Conservation (phyloP, 2,888 invertebrate genomes). For the Ceraclea dissimilis region DNA sequence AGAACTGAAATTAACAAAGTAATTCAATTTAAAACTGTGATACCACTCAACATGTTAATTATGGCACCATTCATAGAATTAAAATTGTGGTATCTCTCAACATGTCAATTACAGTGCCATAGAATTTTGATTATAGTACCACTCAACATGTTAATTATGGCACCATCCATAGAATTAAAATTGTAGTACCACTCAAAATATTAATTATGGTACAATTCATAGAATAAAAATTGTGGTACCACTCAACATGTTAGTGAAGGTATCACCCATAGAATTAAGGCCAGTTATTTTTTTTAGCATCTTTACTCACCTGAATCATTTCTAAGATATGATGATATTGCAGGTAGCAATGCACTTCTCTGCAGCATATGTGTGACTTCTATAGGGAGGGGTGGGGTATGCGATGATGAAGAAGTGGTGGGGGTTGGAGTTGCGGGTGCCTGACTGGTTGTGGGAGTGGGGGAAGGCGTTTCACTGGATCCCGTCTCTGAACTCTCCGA, state of each 20-base stretch:
- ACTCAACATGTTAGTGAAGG: no score
- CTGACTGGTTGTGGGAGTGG: slow-evolving; percentile 28
- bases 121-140: not conserved
- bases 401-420: slow-evolving; percentile 24
- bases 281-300: no score
- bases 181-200: no score
- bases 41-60: no score
- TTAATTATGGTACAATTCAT: no score
- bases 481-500: slow-evolving; percentile 38
- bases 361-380: slow-evolving; percentile 71
- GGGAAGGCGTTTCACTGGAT: slow-evolving; percentile 37
- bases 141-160: no score
- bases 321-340: slow-evolving; percentile 80
- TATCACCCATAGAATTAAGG: no score
- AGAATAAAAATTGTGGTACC: not conserved
- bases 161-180: no score
- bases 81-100: no score
- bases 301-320: slow-evolving; percentile 75
- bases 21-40: not conserved
- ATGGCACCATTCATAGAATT: no score
- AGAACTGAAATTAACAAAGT: slow-evolving; percentile 51
- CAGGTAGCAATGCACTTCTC: slow-evolving; percentile 79
- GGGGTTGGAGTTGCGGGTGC: slow-evolving; percentile 25
- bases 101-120: no score
- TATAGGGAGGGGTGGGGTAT: slow-evolving; percentile 51